Evolutionary conservation across 2,797 vertebrate genomes (phyloP).

Genomic region (Lerista edwardsae): DNA sequence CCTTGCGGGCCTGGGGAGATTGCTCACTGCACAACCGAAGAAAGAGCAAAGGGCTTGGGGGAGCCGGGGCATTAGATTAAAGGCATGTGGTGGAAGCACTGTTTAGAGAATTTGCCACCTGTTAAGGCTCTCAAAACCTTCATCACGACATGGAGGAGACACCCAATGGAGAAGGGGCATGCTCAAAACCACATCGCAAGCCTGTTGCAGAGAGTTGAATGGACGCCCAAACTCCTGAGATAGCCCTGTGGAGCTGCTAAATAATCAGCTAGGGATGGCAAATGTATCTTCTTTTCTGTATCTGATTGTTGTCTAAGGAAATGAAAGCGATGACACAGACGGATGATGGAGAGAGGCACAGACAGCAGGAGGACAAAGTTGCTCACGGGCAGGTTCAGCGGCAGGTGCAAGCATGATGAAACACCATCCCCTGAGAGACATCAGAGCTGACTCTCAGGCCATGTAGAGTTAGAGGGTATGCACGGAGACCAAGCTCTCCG

Average conservation of each 20-base stretch:
- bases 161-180: conserved; percentile 19
- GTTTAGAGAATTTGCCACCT: background rate
- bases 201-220: background rate
- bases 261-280: background rate
- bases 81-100: conserved; percentile 20
- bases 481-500: background rate
- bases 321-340: conserved; percentile 18
- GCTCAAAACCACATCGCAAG: background rate
- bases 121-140: background rate
- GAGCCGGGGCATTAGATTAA: background rate
- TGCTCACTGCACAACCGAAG: conserved; percentile 67
- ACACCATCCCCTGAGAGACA: conserved; percentile 31
- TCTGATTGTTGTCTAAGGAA: conserved; percentile 5
- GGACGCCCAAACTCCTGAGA: background rate
- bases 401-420: conserved; percentile 47
- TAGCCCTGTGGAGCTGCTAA: background rate
- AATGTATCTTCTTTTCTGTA: background rate
- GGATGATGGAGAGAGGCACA: background rate
- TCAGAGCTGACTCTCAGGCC: background rate
- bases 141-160: background rate
- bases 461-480: conserved; percentile 6
- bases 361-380: background rate
- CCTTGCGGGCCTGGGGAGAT: conserved; percentile 60
- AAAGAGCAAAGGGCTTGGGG: background rate
- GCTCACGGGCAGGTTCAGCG: background rate